These are phyloP conservation scores for Pristionchus maxplancki DNA, from an alignment of 2,888 invertebrate genomes.

Conservation along the genomic window DNA sequence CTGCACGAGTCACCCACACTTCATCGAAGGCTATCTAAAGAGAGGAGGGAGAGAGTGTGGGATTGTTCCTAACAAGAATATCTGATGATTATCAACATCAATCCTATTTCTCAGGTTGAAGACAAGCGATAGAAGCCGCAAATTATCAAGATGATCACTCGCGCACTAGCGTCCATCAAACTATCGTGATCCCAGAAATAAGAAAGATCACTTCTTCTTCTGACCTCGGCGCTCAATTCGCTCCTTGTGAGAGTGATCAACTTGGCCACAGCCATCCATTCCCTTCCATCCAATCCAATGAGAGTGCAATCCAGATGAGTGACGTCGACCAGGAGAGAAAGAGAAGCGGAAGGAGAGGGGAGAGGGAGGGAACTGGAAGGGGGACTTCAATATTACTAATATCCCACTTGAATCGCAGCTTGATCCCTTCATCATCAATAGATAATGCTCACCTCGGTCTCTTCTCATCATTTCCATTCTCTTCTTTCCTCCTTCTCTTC, in stretches of 20 bases:
- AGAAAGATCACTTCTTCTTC: not conserved
- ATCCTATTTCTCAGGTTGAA: too few relatives aligned
- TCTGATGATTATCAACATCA: too few relatives aligned
- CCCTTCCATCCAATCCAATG: conserved; percentile 48
- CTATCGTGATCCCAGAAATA: not conserved
- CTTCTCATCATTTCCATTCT: conserved; percentile 7
- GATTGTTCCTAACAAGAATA: too few relatives aligned
- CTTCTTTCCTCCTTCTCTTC: not conserved
- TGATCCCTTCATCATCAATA: too few relatives aligned
- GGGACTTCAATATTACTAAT: not conserved
- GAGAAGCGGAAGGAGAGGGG: not conserved
- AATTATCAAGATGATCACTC: too few relatives aligned
- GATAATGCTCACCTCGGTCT: not conserved
- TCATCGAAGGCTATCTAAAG: conserved; percentile 42
- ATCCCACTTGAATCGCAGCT: not conserved
- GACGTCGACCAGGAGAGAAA: conserved; percentile 17
- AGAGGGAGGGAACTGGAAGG: not conserved
- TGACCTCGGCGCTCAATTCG: not conserved
- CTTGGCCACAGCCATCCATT: conserved; percentile 45
- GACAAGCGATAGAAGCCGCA: too few relatives aligned
- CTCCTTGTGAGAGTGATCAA: conserved; percentile 25
- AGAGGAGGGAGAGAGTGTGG: too few relatives aligned
- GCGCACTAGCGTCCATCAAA: not conserved
- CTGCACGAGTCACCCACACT: conserved; percentile 33
- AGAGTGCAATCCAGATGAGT: conserved; percentile 47